Evolutionary conservation across 2,888 invertebrate species (phyloP).

Genomic region (Sminthurides aquaticus): DNA sequence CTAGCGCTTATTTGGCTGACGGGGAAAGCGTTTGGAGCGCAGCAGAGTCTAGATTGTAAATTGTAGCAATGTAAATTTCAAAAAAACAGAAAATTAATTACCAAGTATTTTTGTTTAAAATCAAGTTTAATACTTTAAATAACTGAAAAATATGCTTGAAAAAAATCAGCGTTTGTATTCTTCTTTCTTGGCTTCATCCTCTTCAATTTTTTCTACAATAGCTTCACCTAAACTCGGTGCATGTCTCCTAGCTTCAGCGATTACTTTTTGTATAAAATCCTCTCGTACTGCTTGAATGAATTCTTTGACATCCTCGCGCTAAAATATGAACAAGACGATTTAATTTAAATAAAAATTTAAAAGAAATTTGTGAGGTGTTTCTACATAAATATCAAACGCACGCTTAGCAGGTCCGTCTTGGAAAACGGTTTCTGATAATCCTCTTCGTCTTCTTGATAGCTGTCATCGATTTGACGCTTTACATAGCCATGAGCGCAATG

Average conservation of each 20-base stretch:
- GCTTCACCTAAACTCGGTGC: not conserved
- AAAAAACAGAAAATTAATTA: not conserved
- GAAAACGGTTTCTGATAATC: not conserved
- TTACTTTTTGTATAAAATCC: not conserved
- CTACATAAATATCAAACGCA: too few species aligned
- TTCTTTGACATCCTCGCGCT: not conserved
- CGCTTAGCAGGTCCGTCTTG: not conserved
- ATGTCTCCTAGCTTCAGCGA: not conserved
- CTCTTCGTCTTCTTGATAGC: not conserved
- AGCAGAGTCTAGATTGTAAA: not conserved
- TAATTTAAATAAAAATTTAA: not conserved
- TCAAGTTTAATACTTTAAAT: not conserved
- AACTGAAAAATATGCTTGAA: too few species aligned
- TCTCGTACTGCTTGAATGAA: not conserved
- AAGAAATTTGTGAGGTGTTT: not conserved
- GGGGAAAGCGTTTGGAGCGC: conserved; percentile 2
- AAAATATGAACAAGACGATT: not conserved
- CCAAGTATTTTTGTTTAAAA: not conserved
- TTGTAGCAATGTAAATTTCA: not conserved
- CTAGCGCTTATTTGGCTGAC: conserved; percentile 1
- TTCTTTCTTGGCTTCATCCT: not conserved
- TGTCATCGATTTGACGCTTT: not conserved
- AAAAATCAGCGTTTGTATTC: too few species aligned
- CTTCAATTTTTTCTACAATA: not conserved
- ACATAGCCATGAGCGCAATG: too few species aligned